Evolutionary conservation across 2,113 vertebrate species (phyloP).

Genomic region (Nyctereutes procyonoides): DNA sequence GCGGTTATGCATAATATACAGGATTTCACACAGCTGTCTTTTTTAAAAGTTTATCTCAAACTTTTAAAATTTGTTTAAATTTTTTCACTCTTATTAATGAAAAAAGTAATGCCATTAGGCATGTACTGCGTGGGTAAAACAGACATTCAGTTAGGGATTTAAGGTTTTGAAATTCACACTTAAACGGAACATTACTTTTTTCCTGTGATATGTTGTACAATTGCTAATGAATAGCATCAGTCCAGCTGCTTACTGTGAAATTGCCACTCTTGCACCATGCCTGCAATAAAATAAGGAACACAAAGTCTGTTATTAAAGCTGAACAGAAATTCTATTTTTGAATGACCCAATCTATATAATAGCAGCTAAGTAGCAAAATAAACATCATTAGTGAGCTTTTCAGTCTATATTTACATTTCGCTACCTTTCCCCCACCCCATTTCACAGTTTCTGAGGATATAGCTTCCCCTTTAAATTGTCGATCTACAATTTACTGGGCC

Average conservation of each 20-base stretch:
- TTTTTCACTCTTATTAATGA: neutral
- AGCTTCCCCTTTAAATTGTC: constrained; percentile 30
- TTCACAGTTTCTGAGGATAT: constrained; percentile 19
- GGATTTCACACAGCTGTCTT: constrained; percentile 41
- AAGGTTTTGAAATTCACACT: constrained; percentile 42
- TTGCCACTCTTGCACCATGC: neutral
- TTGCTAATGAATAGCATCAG: constrained; percentile 67
- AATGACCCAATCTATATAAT: constrained; percentile 60
- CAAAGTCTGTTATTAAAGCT: constrained; percentile 64
- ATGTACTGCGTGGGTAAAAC: neutral
- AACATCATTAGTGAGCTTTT: constrained; percentile 72
- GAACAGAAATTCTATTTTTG: constrained; percentile 74
- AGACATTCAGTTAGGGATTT: neutral
- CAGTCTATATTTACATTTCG: constrained; percentile 60
- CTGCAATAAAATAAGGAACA: constrained; percentile 59
- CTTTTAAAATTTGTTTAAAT: constrained; percentile 21
- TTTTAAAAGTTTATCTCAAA: neutral
- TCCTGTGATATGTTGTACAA: constrained; percentile 15
- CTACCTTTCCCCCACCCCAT: neutral
- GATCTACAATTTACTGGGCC: neutral
- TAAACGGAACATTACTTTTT: neutral
- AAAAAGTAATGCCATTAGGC: neutral
- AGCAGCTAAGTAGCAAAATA: constrained; percentile 47
- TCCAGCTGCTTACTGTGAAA: constrained; percentile 74
- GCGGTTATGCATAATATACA: neutral